phyloP scores from a whole-genome alignment of 2,888 invertebrate species.

The Phyllotreta striolata region DNA sequence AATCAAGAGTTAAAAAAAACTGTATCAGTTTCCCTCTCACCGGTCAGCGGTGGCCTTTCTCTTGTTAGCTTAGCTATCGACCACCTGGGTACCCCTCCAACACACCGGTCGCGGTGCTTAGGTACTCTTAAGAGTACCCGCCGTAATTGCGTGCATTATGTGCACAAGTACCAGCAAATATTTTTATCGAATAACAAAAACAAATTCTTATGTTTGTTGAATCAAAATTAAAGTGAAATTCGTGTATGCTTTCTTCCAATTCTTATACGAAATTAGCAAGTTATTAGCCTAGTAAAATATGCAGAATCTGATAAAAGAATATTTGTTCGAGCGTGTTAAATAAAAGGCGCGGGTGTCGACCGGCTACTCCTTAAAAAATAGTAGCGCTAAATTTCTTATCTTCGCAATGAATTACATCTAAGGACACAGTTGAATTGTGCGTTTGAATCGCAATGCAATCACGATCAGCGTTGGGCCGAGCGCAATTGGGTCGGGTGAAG shows the following conservation, averaged over 20 bases:
- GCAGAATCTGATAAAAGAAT: too few species aligned
- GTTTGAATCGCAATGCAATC: background rate
- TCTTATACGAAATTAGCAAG: too few species aligned
- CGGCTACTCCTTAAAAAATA: too few species aligned
- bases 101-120: conserved; percentile 7
- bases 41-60: conserved; percentile 43
- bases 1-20: conserved; percentile 33
- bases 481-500: conserved; percentile 31
- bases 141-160: background rate
- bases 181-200: background rate
- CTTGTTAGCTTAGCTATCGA: conserved; percentile 26
- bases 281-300: too few species aligned
- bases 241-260: too few species aligned
- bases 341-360: too few species aligned
- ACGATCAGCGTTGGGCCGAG: conserved; percentile 4
- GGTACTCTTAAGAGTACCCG: conserved; percentile 4
- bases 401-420: background rate
- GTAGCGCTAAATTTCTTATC: background rate
- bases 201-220: background rate
- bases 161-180: background rate
- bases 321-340: too few species aligned
- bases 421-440: background rate
- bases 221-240: background rate
- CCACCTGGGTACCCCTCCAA: conserved; percentile 27
- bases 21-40: conserved; percentile 46